phyloP scores from a whole-genome alignment of 2,113 vertebrate genomes.

The Charadrius vociferus region DNA sequence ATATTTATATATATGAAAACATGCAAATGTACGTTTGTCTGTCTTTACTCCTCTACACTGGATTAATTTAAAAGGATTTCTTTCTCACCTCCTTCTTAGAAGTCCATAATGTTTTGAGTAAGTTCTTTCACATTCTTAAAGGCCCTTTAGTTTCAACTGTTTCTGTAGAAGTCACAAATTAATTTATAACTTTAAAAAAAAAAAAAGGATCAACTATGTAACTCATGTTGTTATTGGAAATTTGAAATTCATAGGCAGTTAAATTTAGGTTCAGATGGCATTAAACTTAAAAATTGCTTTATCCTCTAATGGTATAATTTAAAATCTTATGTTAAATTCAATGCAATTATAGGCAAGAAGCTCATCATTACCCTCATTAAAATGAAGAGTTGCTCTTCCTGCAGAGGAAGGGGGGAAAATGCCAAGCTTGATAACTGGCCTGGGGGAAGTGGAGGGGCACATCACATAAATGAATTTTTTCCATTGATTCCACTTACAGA shows the following conservation, averaged over 20 bases:
- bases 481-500: background rate
- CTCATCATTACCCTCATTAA: constrained; percentile 30
- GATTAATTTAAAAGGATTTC: background rate
- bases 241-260: background rate
- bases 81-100: background rate
- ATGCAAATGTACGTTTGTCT: background rate
- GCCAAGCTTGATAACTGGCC: background rate
- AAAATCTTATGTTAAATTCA: constrained; percentile 11
- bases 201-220: background rate
- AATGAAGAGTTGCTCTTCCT: constrained; percentile 5
- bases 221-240: background rate
- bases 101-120: background rate
- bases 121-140: background rate
- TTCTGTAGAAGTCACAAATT: background rate
- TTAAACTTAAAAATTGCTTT: constrained; percentile 32
- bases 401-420: background rate
- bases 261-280: background rate
- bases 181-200: background rate
- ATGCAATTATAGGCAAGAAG: background rate
- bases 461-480: background rate
- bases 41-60: background rate
- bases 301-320: constrained; percentile 1
- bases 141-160: background rate
- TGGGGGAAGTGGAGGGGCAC: background rate
- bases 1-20: background rate